Base-by-base conservation (phyloP, 2,888 invertebrate species). In the Pandemis cinnamomeana region DNA sequence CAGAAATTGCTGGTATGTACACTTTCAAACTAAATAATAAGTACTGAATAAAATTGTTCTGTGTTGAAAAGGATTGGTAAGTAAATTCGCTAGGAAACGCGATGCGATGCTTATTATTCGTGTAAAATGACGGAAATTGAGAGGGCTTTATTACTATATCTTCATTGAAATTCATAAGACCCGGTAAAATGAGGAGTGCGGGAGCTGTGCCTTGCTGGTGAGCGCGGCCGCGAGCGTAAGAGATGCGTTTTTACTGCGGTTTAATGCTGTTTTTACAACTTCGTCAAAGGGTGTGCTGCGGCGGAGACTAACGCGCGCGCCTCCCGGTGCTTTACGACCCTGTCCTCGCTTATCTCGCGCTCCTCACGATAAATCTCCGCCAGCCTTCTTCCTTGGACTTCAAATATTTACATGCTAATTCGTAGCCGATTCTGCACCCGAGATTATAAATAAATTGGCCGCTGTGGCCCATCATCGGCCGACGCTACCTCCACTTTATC, bases 401-500 rank as follows among this genome's bases (percentile, higher is more conserved):
- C 90, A 92, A 94, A 93, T 94, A 94, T 94, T 94, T 92, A 94
- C 92, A 94, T 93, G 92, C 90, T 94, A 93, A 93, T 94, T 93
- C 92, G 89, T 92, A 91, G 91, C 87, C 91, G 90, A 91, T 93
- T 91, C 89, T 86, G 91, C 89, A 89, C 89, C 90, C 89, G 90
- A 93, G 93, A 93, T 93, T 93, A 93, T 93, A 91, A 92, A 92
- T 92, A 93, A 93, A 91, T 91, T 88, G 91, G 84, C 85, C 83
- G 84, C 82, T 80, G 86, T 84, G 88, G 86, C 87, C 86, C 88
- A 89, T 91, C 89, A 89, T 89, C 87, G 85, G 82, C 84, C 84
- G 82, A 77, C 83, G 81, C 82, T 82, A 81, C 86, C 86, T 84
- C 85, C 80, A 86, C 85, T 92, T 92, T 93, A 92, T 92, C 92